A percentile compares a stretch with the other conserved stretches of the same genome.
These are phyloP conservation scores for Hypanus sabinus DNA, from an alignment of 2,113 vertebrate genomes.

Conservation along the genomic window DNA sequence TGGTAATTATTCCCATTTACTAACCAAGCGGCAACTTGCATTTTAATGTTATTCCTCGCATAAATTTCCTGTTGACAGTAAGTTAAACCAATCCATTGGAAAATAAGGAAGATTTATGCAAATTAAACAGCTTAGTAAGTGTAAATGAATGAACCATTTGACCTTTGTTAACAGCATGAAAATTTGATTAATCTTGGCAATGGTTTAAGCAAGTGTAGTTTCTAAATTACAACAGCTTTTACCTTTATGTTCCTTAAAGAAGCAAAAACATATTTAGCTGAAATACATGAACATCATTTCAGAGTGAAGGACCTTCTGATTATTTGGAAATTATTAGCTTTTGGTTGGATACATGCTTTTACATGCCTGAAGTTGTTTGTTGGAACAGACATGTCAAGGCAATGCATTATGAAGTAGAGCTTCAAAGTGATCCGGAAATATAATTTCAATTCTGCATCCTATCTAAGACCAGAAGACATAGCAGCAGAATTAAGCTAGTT, in stretches of 20 bases:
- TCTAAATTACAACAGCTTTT: background rate
- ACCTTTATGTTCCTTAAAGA: background rate
- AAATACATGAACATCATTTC: too few species aligned
- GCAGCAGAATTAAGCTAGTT: too few species aligned
- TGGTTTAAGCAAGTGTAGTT: background rate
- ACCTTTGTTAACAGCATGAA: background rate
- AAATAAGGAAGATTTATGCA: background rate
- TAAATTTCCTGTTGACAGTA: constrained; percentile 1
- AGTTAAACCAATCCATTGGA: background rate
- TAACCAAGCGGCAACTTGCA: background rate
- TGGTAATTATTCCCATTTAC: background rate
- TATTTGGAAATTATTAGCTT: background rate
- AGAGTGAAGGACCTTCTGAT: too few species aligned
- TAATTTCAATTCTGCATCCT: too few species aligned
- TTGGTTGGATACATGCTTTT: background rate
- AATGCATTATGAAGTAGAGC: background rate
- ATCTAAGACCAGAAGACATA: too few species aligned
- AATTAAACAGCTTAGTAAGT: background rate
- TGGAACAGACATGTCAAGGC: background rate
- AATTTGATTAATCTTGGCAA: background rate
- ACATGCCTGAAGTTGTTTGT: background rate
- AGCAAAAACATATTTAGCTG: background rate
- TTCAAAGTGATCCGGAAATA: background rate
- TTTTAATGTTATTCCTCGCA: background rate
- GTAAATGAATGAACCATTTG: background rate